Evolutionary conservation across 2,888 invertebrate species (phyloP).

Genomic region (Cantharis lateralis): DNA sequence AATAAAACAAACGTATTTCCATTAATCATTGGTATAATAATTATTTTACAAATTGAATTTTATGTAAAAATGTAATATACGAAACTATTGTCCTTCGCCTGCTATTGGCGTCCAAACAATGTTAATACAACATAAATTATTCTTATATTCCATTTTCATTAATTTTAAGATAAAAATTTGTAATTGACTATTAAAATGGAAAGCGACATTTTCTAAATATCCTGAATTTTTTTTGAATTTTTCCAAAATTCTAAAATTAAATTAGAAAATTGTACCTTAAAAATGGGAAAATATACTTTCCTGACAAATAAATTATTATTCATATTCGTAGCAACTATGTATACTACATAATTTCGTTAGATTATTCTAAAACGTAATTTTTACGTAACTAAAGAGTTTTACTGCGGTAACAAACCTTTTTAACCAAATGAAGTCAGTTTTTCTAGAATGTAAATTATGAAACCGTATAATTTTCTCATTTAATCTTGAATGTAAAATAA

Average conservation of each 20-base stretch:
- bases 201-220: not conserved
- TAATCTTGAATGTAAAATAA: not conserved
- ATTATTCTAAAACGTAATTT: not conserved
- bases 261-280: not conserved
- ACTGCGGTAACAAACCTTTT: not conserved
- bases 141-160: not conserved
- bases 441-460: not conserved
- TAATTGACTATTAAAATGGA: not conserved
- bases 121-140: not conserved
- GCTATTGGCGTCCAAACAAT: not conserved
- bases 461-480: not conserved
- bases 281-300: not conserved
- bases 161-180: not conserved
- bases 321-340: not conserved
- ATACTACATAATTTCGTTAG: not conserved
- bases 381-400: not conserved
- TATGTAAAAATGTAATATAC: not conserved
- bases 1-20: not conserved
- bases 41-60: not conserved
- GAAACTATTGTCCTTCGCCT: not conserved
- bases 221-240: too few relatives aligned
- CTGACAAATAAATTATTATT: not conserved
- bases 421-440: not conserved
- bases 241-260: not conserved
- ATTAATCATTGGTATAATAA: not conserved